Conservation (phyloP, 2,888 invertebrate genomes). For the Synergus laeviventris region DNA sequence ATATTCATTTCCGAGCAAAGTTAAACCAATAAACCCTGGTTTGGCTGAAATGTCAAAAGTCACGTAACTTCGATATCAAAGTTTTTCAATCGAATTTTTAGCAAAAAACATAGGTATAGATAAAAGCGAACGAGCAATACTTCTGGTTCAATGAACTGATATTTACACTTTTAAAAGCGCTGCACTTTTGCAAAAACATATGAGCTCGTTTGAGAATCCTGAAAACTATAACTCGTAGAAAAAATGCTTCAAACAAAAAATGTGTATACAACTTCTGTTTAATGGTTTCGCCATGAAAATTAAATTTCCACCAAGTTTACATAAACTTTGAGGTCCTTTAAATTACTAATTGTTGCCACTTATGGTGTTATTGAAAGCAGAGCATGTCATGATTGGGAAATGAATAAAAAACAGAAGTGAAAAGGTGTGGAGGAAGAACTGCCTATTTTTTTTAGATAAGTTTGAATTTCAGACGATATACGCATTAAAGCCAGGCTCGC, state of each 20-base stretch:
- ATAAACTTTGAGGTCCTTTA: slow-evolving; percentile 24
- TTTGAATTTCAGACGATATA: slow-evolving; percentile 10
- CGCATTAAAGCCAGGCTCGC: neutral
- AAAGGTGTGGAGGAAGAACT: neutral
- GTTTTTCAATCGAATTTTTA: neutral
- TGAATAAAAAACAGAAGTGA: neutral
- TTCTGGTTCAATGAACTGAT: slow-evolving; percentile 21
- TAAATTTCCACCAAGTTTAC: no score
- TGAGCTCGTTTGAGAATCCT: neutral
- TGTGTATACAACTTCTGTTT: no score
- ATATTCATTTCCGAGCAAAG: neutral
- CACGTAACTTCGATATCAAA: neutral
- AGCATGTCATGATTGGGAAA: neutral
- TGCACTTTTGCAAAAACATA: neutral
- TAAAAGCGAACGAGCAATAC: neutral
- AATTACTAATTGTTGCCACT: slow-evolving; percentile 25
- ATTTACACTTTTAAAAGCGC: neutral
- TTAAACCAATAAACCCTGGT: neutral
- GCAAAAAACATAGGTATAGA: neutral
- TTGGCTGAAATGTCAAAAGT: neutral
- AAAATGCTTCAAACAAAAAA: no score
- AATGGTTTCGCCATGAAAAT: no score
- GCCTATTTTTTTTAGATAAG: neutral
- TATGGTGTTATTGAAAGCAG: neutral
- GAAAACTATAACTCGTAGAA: no score